phyloP scores from a whole-genome alignment of 2,888 invertebrate species.

The Ceriagrion tenellum region DNA sequence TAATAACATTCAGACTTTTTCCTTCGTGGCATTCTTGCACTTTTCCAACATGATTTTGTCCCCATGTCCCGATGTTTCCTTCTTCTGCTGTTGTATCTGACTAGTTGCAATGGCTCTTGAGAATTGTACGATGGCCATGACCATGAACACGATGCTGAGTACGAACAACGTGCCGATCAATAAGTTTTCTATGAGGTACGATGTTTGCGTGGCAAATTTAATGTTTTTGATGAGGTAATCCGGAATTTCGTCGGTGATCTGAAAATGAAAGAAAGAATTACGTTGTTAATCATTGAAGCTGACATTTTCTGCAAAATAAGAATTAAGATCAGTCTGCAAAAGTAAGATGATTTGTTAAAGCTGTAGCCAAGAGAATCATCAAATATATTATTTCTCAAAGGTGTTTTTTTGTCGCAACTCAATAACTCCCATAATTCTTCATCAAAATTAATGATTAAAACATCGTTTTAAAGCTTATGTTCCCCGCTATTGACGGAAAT shows the following conservation, averaged over 20 bases:
- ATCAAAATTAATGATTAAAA: too few relatives aligned
- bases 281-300: too few relatives aligned
- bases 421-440: too few relatives aligned
- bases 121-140: neutral
- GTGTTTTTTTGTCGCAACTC: too few relatives aligned
- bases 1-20: neutral
- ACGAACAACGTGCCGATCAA: neutral
- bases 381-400: too few relatives aligned
- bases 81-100: neutral
- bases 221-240: conserved; percentile 3
- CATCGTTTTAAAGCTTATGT: too few relatives aligned
- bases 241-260: neutral
- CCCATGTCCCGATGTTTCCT: neutral
- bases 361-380: too few relatives aligned
- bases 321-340: too few relatives aligned
- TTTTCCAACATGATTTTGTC: neutral
- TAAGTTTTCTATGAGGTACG: neutral
- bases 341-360: too few relatives aligned
- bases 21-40: neutral
- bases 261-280: neutral
- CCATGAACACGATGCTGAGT: neutral
- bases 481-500: too few relatives aligned
- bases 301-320: too few relatives aligned
- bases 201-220: neutral
- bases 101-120: neutral